These are phyloP conservation scores for Phataginus tricuspis DNA, from an alignment of 2,797 vertebrate genomes.

Conservation along the genomic window DNA sequence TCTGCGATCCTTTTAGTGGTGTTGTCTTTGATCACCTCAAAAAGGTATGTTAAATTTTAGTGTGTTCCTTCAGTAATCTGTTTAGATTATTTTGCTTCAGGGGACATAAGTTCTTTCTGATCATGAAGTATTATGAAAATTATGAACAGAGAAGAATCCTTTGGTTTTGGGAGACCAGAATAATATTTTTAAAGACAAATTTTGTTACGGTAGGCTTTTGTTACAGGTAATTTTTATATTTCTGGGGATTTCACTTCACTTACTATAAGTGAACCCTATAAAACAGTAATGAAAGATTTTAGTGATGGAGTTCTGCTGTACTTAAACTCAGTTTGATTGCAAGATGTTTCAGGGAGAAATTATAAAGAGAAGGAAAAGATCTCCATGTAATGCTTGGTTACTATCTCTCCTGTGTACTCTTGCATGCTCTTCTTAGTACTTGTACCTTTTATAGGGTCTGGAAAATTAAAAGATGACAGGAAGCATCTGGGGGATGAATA, in stretches of 20 bases:
- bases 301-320: neutral
- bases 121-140: neutral
- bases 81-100: neutral
- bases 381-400: neutral
- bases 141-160: neutral
- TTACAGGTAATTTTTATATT: neutral
- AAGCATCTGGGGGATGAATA: slow-evolving; percentile 30
- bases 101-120: neutral
- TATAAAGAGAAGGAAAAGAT: neutral
- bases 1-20: slow-evolving; percentile 93
- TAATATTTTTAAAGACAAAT: slow-evolving; percentile 29
- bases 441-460: neutral
- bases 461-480: slow-evolving; percentile 29
- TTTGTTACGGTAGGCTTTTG: neutral
- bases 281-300: neutral
- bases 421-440: slow-evolving; percentile 7
- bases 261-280: neutral
- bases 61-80: neutral
- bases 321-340: neutral
- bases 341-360: neutral
- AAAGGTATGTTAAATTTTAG: slow-evolving; percentile 86
- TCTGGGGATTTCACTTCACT: neutral
- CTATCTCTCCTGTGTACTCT: neutral
- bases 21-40: slow-evolving; percentile 92
- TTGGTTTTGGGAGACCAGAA: neutral